Percentiles rank a stretch among this genome's conserved stretches.
Conservation (phyloP, 1,140 invertebrate species). For the Heliconius hewitsoni region DNA sequence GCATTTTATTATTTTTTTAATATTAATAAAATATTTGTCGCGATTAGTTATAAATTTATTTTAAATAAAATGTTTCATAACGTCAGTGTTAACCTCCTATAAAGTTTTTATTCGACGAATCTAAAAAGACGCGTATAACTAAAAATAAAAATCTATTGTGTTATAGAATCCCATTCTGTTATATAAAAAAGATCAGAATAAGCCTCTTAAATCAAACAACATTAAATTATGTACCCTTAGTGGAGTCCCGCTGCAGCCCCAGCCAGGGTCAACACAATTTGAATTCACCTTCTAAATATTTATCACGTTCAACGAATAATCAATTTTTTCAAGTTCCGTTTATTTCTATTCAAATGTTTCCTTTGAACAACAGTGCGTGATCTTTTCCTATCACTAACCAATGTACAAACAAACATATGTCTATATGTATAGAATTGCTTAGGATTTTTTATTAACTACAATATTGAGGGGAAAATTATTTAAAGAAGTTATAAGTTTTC, state of each 20-base stretch:
- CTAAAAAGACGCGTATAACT: not conserved
- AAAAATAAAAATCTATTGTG: not conserved
- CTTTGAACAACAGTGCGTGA: not conserved
- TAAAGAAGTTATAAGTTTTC: no score
- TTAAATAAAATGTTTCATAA: not conserved
- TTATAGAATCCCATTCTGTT: not conserved
- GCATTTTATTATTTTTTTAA: not conserved
- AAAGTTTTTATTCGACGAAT: not conserved
- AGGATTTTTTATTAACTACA: not conserved
- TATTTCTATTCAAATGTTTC: conserved; percentile 33
- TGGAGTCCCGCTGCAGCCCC: conserved; percentile 47
- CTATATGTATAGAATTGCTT: not conserved
- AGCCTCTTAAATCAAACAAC: conserved; percentile 28
- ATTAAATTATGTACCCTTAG: conserved; percentile 44
- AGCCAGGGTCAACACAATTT: conserved; percentile 60
- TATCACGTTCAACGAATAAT: conserved; percentile 49
- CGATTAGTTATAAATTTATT: not conserved
- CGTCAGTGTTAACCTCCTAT: not conserved
- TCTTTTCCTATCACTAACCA: not conserved
- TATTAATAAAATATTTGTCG: not conserved
- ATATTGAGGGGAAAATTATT: not conserved
- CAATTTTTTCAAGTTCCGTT: conserved; percentile 44
- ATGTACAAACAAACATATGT: not conserved
- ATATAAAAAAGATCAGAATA: conserved; percentile 2
- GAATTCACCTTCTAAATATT: conserved; percentile 62